These are phyloP conservation scores for Ciconia maguari DNA, from an alignment of 2,113 vertebrate genomes.

Conservation along the genomic window DNA sequence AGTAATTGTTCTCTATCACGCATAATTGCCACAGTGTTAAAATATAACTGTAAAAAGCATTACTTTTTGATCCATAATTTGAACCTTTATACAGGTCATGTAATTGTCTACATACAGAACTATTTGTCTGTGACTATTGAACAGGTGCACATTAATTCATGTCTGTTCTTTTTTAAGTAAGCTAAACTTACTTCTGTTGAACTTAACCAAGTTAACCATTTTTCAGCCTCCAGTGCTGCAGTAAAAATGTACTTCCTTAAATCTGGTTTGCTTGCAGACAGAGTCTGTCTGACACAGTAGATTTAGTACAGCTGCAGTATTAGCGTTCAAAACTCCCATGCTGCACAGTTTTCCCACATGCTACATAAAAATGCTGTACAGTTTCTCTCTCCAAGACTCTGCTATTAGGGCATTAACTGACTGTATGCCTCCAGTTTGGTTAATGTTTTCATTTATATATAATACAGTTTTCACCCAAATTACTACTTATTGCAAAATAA, in stretches of 20 bases:
- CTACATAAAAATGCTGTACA: slow-evolving; percentile 67
- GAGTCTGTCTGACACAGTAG: slow-evolving; percentile 67
- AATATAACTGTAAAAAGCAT: background rate
- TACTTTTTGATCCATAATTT: background rate
- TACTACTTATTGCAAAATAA: slow-evolving; percentile 33
- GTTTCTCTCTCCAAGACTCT: slow-evolving; percentile 59
- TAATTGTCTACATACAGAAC: background rate
- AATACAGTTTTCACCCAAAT: slow-evolving; percentile 27
- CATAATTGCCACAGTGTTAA: background rate
- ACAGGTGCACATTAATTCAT: background rate
- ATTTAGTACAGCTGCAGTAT: slow-evolving; percentile 73
- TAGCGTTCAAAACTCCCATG: slow-evolving; percentile 63
- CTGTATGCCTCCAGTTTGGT: slow-evolving; percentile 39
- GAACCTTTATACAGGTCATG: background rate
- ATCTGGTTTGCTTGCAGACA: slow-evolving; percentile 58
- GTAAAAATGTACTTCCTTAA: slow-evolving; percentile 56
- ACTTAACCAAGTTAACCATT: slow-evolving; percentile 29
- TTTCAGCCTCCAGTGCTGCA: slow-evolving; percentile 42
- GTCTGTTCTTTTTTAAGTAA: background rate
- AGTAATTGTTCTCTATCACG: background rate
- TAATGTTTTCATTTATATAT: slow-evolving; percentile 59
- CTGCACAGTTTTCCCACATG: slow-evolving; percentile 67
- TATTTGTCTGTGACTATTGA: background rate
- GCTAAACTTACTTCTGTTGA: background rate
- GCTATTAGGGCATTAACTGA: slow-evolving; percentile 45